Base-by-base conservation (phyloP, 2,113 vertebrate genomes). In the Tamias sibiricus region DNA sequence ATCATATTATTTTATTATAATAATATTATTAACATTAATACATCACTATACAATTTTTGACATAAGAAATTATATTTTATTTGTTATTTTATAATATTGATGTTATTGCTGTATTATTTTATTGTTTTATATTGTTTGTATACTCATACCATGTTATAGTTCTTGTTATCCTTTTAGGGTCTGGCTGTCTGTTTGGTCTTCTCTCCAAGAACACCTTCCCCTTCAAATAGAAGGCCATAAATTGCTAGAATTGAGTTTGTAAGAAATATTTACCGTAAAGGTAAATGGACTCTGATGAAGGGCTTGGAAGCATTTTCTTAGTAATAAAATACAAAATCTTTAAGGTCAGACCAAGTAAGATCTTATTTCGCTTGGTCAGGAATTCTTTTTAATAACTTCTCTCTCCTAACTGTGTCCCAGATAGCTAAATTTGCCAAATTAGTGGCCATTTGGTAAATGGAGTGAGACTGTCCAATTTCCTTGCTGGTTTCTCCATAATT, bases 371-470 rank as follows among this genome's bases (percentile, higher is more conserved):
- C 69, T 84, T 76, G 80, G 37, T 95, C 49, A 68, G 71, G 32
- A 40, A 40, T 87, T 95, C 9, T 62, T 62, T 62, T 62, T 62
- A 91, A 79, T 47, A 87, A 75, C 40, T 90, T 80, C 68, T 92
- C 47, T 5, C 71, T 87, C 76, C 72, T 30, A n/a, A 13, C 87
- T 90, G 47, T 88, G 49, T 69, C 91, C 92, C 80, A 95, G n/a
- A 82, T 76, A 86, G 37, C 54, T 90, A 87, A 90, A 92, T 77
- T 20, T 28, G 52, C 76, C 92, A 62, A 95, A 76, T 59, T 44
- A 90, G 83, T 62, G 54, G 42, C 28, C 77, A 92, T 88, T 90
- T 87, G 92, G 88, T 75, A 95, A 97, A 87, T 83, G 49, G 64
- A 76, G 68, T 62, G 64, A 95, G 47, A 92, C 79, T 4, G 8